Conservation (phyloP, 2,113 vertebrate species). For the Pollimyrus isidori region DNA sequence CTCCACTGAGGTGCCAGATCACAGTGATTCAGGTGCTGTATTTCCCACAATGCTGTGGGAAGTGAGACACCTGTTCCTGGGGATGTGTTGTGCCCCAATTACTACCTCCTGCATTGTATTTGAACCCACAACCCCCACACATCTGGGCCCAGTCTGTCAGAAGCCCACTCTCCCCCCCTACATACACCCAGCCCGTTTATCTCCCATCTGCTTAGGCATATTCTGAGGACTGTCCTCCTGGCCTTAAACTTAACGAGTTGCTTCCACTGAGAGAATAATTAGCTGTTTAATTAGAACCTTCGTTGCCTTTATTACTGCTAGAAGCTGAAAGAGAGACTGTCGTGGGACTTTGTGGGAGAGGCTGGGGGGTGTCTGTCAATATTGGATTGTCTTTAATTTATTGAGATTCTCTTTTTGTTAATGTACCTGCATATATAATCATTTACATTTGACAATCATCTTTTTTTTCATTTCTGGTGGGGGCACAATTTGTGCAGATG, state of each 20-base stretch:
- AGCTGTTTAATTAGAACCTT: conserved; percentile 72
- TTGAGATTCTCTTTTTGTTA: conserved; percentile 44
- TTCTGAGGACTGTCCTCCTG: conserved; percentile 24
- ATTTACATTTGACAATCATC: conserved; percentile 32
- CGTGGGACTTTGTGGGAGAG: conserved; percentile 34
- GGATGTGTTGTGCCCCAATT: not conserved
- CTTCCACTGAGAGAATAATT: conserved; percentile 67
- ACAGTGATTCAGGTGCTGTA: not conserved
- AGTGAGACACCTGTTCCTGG: not conserved
- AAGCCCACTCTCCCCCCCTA: not conserved
- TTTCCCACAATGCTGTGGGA: not conserved
- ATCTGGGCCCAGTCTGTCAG: not conserved
- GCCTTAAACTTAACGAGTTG: conserved; percentile 60
- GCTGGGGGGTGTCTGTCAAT: conserved; percentile 49
- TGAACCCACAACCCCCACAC: not conserved
- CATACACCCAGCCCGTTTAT: not conserved
- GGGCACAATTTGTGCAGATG: conserved; percentile 17
- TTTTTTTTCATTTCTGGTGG: conserved; percentile 21
- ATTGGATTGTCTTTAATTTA: conserved; percentile 51
- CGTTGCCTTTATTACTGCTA: conserved; percentile 44
- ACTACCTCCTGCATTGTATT: not conserved
- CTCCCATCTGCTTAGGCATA: conserved; percentile 4
- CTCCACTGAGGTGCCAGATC: not conserved
- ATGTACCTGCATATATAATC: conserved; percentile 37
- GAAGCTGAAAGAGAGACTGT: conserved; percentile 37